phyloP scores from a whole-genome alignment of 2,797 vertebrate species.

The Chanos chanos region DNA sequence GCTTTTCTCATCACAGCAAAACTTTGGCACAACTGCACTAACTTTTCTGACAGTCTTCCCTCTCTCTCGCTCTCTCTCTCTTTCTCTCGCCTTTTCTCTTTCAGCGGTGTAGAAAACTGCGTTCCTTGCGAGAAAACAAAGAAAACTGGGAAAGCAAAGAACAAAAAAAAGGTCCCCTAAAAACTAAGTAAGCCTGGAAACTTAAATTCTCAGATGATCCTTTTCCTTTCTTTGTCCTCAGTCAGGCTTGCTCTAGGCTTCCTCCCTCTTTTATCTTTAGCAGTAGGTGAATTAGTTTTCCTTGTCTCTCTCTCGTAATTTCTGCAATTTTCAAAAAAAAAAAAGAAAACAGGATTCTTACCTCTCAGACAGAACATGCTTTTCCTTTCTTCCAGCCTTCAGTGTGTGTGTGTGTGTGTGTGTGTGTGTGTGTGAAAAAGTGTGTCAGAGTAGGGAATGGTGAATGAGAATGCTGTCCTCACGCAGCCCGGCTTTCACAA shows the following conservation, averaged over 20 bases:
- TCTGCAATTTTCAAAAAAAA: slow-evolving; percentile 9
- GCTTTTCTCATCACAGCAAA: slow-evolving; percentile 19
- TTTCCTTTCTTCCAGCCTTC: slow-evolving; percentile 9
- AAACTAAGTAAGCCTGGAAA: slow-evolving; percentile 24
- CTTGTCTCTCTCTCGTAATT: slow-evolving; percentile 2
- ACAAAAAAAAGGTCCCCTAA: slow-evolving; percentile 15
- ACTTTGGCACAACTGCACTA: slow-evolving; percentile 3
- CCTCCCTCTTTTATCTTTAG: background rate
- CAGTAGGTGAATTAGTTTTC: slow-evolving; percentile 6
- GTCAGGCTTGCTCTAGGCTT: background rate
- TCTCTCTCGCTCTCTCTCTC: background rate
- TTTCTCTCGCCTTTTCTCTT: too few relatives aligned
- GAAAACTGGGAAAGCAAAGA: slow-evolving; percentile 33
- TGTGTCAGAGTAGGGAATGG: slow-evolving; percentile 31
- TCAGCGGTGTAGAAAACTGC: slow-evolving; percentile 3
- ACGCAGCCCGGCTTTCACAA: slow-evolving; percentile 31
- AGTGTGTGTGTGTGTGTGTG: slow-evolving; percentile 24
- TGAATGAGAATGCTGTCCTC: slow-evolving; percentile 29
- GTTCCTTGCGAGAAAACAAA: slow-evolving; percentile 39
- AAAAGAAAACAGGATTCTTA: slow-evolving; percentile 35
- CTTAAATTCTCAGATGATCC: slow-evolving; percentile 21
- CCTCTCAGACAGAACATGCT: slow-evolving; percentile 52
- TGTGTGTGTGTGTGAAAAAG: slow-evolving; percentile 30
- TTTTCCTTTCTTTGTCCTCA: slow-evolving; percentile 33
- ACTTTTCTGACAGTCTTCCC: slow-evolving; percentile 28